Base-by-base conservation (phyloP, 2,113 vertebrate species). In the Gallinago undulata region DNA sequence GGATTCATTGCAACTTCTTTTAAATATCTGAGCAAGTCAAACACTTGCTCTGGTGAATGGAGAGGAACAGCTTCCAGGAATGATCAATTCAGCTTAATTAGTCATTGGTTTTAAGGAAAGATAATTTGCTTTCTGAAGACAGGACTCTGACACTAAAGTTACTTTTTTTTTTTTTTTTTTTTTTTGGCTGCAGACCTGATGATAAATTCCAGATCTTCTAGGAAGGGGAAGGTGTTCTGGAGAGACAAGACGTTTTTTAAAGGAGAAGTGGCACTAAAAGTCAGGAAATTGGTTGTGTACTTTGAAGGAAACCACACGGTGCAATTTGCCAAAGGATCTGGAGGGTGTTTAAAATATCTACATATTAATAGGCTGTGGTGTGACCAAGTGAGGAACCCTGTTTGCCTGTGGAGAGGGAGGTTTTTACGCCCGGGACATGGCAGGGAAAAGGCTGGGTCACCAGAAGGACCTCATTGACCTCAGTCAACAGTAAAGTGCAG, bases 361-460 rank as follows among this genome's bases (percentile, higher is more conserved):
- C 73, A 35, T 72, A 21, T 72, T 81, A 75, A 91, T 55, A 59
- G 86, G 70, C 69, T 84, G 89, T 11, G 77, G 91, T 82, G 66
- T 82, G 89, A 94, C 88, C 80, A 67, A 75, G 43, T 2, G 35
- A 16, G 60, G 41, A 73, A 80, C 68, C 12, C 4, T 70, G 59
- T 94, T 96, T 94, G 55, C 67, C 35, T 88, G 50, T 66, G 86
- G 86, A 92, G n/a, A 92, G 31, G 39, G 66, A 87, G n/a, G 68
- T 23, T 19, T 95, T 90, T 59, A 37, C 30, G 41, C 63, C 28
- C 37, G 69, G 68, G n/a, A 80, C 3, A 0, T 7, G 63, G 63
- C 22, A 39, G 63, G 59, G 76, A 59, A 77, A 76, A 51, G 55
- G 41, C 64, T 67, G 68, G 80, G 89, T 94, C 84, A 73, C 56